Evolutionary conservation across 2,888 invertebrate genomes (phyloP), one percentile per base, ranked within the genome.

Genomic region (Amiota mariae): DNA sequence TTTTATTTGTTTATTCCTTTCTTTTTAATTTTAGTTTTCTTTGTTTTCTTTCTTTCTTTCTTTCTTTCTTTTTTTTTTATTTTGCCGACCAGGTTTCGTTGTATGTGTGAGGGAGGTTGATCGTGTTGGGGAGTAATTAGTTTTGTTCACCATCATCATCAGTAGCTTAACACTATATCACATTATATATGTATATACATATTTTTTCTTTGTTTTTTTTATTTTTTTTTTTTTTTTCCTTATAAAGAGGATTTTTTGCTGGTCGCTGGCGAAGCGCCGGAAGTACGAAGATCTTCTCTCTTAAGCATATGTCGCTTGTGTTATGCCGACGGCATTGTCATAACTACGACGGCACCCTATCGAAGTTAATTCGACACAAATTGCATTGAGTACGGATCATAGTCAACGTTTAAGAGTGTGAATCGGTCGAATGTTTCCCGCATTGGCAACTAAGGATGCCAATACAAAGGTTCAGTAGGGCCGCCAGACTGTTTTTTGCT

Each of bases 401-500:
- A 36, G 6, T 36, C 36, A 36, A 36, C 36, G 36, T 36, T 36
- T 36, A 36, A 36, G 36, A 36, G 36, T 36, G 36, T 36, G 2
- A 36, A 6, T 36, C 36, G 36, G 2, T 36, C 36, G 36, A 36
- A 6, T 36, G 36, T 2, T 54, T 47, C 20, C 47, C 18, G 66
- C 54, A 47, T 56, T 54, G 47, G 68, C 73, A 73, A 59, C 66
- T 12, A 57, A 54, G 24, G n/a, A 20, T 59, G 67, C 51, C 54
- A 9, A n/a, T 15, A 13, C 9, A 73, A 68, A 73, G 73, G 76
- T 79, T 87, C 86, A 94, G 91, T 94, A 94, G 73, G 94, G 94
- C 84, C 94, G 90, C 94, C 94, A 94, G 49, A 94, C 94, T 13
- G 93, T 92, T 91, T 94, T 94, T 73, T 93, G 92, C 66, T 91